Conservation (phyloP, 2,797 vertebrate species). For the Euthynnus affinis region DNA sequence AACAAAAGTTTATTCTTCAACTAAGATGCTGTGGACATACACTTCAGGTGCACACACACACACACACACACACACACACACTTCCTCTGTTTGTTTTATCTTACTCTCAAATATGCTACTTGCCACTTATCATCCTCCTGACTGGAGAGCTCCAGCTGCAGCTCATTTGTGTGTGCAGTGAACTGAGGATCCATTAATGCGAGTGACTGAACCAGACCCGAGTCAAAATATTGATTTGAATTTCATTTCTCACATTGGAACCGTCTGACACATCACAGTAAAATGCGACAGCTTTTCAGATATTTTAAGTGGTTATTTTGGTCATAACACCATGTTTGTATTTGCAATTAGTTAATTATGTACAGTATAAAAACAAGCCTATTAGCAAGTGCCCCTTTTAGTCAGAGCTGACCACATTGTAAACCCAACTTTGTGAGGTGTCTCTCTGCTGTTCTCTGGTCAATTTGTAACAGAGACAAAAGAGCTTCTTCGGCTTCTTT, state of each 20-base stretch:
- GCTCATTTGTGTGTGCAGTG: constrained; percentile 65
- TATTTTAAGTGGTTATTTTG: neutral
- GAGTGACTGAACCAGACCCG: constrained; percentile 40
- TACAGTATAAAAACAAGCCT: neutral
- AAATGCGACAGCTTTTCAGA: neutral
- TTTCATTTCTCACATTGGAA: constrained; percentile 16
- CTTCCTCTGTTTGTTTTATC: constrained; percentile 12
- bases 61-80: neutral
- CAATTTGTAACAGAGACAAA: no score
- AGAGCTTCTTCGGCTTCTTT: no score
- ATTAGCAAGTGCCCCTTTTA: neutral
- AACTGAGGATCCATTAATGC: constrained; percentile 66
- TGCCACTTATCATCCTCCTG: constrained; percentile 29
- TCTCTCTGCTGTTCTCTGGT: no score
- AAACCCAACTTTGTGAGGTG: no score
- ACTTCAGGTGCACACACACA: neutral
- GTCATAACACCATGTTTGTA: neutral
- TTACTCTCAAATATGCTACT: constrained; percentile 8
- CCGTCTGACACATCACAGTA: neutral
- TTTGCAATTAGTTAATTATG: neutral
- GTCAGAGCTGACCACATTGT: no score
- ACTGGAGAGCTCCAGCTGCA: constrained; percentile 51
- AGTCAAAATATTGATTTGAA: constrained; percentile 28
- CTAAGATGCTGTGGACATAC: neutral
- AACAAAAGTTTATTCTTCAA: neutral